Evolutionary conservation across 1,140 invertebrate genomes (phyloP), one percentile per base, ranked within the genome.

Genomic region (Coelopa frigida): DNA sequence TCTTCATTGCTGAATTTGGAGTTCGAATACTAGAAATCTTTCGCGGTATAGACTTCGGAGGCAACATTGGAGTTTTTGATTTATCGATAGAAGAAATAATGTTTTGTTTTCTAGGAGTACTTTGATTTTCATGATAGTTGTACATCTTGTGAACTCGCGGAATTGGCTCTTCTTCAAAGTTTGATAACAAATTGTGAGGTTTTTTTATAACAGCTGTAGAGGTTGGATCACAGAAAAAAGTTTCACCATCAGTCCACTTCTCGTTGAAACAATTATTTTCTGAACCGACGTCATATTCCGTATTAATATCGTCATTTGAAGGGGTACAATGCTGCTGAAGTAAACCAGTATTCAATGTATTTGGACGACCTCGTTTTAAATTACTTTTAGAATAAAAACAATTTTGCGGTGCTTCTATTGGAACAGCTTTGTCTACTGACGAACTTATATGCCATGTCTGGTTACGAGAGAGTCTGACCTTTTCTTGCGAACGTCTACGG

Each of bases 401-500:
- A n/a, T n/a, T n/a, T n/a, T n/a, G n/a, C n/a, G n/a, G n/a, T n/a
- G n/a, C n/a, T n/a, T n/a, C n/a, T n/a, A n/a, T n/a, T n/a, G n/a
- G n/a, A n/a, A n/a, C n/a, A n/a, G n/a, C n/a, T n/a, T n/a, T n/a
- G n/a, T n/a, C n/a, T n/a, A n/a, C n/a, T n/a, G 23, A 21, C 14
- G 42, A 36, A 31, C 42, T 37, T 7, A 55, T 31, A 35, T 57
- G 63, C 58, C 66, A 70, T 1, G 68, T 67, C 22, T 63, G 52
- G 46, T 70, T 67, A 21, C 68, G 44, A 33, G 44, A 51, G 15
- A 61, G 43, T 20, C 48, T 55, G 36, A 33, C 37, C 21, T 43
- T 58, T 47, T 83, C 80, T 55, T 74, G 73, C 0, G 83, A 86
- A 38, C 83, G 68, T 29, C 84, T 73, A 58, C 83, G 70, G 36